phyloP scores from a whole-genome alignment of 2,888 invertebrate genomes.

The Steromphala cineraria region DNA sequence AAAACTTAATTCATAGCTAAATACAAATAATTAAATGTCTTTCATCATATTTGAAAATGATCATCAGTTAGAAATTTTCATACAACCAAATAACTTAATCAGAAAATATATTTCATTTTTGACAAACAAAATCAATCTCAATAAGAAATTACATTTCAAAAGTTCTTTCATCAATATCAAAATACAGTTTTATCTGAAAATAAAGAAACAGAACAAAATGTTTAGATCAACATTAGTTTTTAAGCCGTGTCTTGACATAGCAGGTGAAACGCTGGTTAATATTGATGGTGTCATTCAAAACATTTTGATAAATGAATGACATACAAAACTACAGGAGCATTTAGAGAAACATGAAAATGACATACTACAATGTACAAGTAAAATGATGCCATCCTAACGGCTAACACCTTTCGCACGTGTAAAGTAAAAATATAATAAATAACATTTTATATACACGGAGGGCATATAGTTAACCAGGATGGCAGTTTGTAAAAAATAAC shows the following conservation, averaged over 20 bases:
- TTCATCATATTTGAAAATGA: too few species aligned
- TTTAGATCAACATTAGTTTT: not conserved
- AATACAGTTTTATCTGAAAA: not conserved
- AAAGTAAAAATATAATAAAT: constrained; percentile 44
- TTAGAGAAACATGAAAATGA: not conserved
- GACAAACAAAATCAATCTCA: too few species aligned
- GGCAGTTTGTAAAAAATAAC: constrained; percentile 18
- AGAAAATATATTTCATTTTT: too few species aligned
- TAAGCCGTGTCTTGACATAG: not conserved
- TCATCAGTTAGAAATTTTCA: too few species aligned
- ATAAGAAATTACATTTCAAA: too few species aligned
- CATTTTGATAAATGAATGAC: not conserved
- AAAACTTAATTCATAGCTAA: too few species aligned
- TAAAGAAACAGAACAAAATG: not conserved
- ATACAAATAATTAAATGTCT: too few species aligned
- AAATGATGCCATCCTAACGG: constrained; percentile 18
- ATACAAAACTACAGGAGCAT: not conserved
- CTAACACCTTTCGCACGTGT: constrained; percentile 61
- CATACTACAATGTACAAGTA: not conserved
- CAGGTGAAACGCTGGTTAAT: not conserved
- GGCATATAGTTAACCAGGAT: constrained; percentile 47
- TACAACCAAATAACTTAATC: too few species aligned
- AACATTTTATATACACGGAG: constrained; percentile 48
- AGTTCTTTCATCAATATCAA: not conserved
- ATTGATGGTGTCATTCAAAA: not conserved